Percentiles rank a stretch among this genome's conserved stretches.
phyloP scores from a whole-genome alignment of 1,140 invertebrate genomes.

The Orius insidiosus region DNA sequence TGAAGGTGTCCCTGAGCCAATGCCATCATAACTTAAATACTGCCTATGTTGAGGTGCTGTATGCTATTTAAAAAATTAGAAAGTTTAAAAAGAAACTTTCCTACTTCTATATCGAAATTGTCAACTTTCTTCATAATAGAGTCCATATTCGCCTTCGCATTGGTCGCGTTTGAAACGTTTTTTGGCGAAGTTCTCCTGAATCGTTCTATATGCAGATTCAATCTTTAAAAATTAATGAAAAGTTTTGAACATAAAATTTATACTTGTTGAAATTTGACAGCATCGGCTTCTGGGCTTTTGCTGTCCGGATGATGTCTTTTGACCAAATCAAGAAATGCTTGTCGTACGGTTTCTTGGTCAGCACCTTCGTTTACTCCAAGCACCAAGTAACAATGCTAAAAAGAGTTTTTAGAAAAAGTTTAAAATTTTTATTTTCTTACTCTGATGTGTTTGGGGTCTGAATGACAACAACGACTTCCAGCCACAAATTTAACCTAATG shows the following conservation, averaged over 20 bases:
- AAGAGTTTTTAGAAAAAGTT: not conserved
- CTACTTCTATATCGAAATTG: conserved; percentile 32
- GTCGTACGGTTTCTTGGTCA: conserved; percentile 48
- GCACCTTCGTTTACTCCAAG: conserved; percentile 45
- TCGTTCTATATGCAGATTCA: conserved; percentile 34
- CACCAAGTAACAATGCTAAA: conserved; percentile 34
- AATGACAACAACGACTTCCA: no score
- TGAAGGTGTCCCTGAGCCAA: conserved; percentile 55
- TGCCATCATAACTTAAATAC: conserved; percentile 60
- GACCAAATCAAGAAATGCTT: conserved; percentile 53
- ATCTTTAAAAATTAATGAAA: conserved; percentile 24
- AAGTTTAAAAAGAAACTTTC: not conserved
- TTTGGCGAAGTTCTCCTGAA: conserved; percentile 27
- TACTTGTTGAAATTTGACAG: conserved; percentile 53
- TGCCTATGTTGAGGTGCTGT: conserved; percentile 77
- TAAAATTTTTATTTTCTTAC: no score
- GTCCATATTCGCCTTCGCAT: conserved; percentile 26
- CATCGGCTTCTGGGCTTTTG: conserved; percentile 39
- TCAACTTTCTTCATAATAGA: conserved; percentile 30
- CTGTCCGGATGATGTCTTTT: conserved; percentile 77
- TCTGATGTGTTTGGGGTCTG: no score
- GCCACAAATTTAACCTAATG: no score
- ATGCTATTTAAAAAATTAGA: conserved; percentile 36
- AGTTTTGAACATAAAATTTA: not conserved
- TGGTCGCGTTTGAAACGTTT: conserved; percentile 23